Evolutionary conservation across 2,797 vertebrate genomes (phyloP), one percentile per base, ranked within the genome.

Genomic region (Orestias chungarensis): DNA sequence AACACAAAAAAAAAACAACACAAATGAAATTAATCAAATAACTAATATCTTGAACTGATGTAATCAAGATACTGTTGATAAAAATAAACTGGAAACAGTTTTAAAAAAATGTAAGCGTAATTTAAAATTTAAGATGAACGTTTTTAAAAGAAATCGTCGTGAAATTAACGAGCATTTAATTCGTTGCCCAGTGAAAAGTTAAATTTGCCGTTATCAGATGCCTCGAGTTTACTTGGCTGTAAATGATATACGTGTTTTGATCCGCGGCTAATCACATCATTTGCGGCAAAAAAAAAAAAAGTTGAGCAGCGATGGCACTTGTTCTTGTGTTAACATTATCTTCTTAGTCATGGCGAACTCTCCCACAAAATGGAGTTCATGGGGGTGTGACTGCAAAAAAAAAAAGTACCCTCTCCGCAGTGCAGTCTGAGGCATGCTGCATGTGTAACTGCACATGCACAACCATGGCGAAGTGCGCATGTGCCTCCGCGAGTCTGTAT

Each of bases 291-390:
- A n/a, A n/a, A n/a, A n/a, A n/a, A 62, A 64, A 70, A 73, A 27
- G 64, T 35, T 7, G 17, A 72, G 71, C 40, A 7, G 0, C 3
- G 65, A 61, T 33, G 59, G 78, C 69, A 54, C 68, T 47, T 8
- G 25, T 23, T 68, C 81, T 73, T 66, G 73, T 68, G 66, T 84
- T 71, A 82, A 79, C 71, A 25, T 84, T 69, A 29, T 77, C 33
- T 85, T 86, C 79, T 84, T 61, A 78, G 79, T 76, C 44, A 50
- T 73, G 79, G 78, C 31, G 66, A 80, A 76, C 82, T 64, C 29
- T n/a, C 66, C 70, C 85, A 86, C 90, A 92, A 93, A 93, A 93
- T 92, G 92, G 91, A 89, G 82, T 72, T 83, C 64, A 38, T 5
- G 75, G 80, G 84, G 82, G 86, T 71, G 74, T 82, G 87, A 79